A percentile compares a stretch with the other conserved stretches of the same genome.
Conservation (phyloP, 92 coral and sea anemone species). For the Metridium senile region DNA sequence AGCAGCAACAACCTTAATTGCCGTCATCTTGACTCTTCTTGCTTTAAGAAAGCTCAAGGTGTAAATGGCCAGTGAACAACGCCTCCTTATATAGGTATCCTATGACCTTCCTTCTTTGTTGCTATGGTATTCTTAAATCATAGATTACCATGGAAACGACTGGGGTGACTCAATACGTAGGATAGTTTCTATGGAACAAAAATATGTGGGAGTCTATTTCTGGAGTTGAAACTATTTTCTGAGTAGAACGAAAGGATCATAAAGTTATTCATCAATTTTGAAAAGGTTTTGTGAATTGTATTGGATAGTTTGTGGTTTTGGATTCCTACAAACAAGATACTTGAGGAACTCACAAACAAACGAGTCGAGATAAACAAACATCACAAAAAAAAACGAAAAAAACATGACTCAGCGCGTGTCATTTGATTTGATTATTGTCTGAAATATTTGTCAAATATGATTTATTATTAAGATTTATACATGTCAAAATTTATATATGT, state of each 20-base stretch:
- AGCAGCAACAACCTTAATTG: constrained; percentile 7
- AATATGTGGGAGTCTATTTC: not conserved
- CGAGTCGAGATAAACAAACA: not conserved
- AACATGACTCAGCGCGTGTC: not conserved
- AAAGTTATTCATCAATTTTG: too few relatives aligned
- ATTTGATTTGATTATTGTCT: not conserved
- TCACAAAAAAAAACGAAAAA: too few relatives aligned
- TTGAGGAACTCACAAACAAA: not conserved
- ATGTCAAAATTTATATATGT: not conserved
- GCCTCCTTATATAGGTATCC: constrained; percentile 7
- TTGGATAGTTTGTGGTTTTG: not conserved
- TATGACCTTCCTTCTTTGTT: not conserved
- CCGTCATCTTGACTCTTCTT: constrained; percentile 5
- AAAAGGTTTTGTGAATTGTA: not conserved
- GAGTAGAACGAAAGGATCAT: too few relatives aligned
- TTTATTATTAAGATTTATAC: not conserved
- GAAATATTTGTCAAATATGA: not conserved
- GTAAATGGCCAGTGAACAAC: not conserved
- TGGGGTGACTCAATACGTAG: not conserved
- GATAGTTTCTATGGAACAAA: not conserved
- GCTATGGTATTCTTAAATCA: not conserved
- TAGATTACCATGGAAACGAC: constrained; percentile 7
- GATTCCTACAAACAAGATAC: not conserved
- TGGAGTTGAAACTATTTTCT: not conserved
- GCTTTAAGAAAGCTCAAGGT: constrained; percentile 12